Evolutionary conservation across 2,113 vertebrate genomes (phyloP), one percentile per base, ranked within the genome.

Genomic region (Spea bombifrons): DNA sequence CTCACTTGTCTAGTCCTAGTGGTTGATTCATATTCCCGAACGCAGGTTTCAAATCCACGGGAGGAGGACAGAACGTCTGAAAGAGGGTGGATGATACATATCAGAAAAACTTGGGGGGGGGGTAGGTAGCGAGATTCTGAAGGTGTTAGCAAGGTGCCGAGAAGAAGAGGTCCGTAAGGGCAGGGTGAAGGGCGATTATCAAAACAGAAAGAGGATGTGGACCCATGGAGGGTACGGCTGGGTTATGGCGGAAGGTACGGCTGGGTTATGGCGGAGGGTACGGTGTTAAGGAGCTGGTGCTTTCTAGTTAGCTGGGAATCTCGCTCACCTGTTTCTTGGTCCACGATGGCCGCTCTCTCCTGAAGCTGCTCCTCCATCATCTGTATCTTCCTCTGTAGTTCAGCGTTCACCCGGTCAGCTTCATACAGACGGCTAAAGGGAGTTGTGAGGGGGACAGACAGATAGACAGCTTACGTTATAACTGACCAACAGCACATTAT

Each of bases 1-100:
- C 77, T 79, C 77, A 73, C 77, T 79, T 73, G 77, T 73, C 77
- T 79, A 79, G 65, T 79, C 70, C 70, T 79, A 79, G 77, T 73
- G n/a, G 69, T 72, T 59, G 63, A 49, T 73, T 79, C 77, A 79
- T 61, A 79, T 55, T 66, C 47, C 71, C 67, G 49, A 66, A 55
- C 49, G 70, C 61, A 73, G 77, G 47, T 66, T 73, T 73, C 71
- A 50, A 61, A 73, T 79, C 77, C 67, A 55, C 77, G 61, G 7
- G 77, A 52, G 50, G 50, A 50, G 59, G 43, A 73, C 66, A 66
- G 15, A 57, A 66, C 72, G 45, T 79, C 77, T 79, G 70, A 66
- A 79, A 79, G 64, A 79, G 69, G 49, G 71, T 67, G 71, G 70
- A 73, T 16, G 77, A 67, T 47, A 71, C 13, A 53, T 44, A 78